These are phyloP conservation scores for Castor canadensis DNA, from an alignment of 2,113 vertebrate species.

Conservation along the genomic window DNA sequence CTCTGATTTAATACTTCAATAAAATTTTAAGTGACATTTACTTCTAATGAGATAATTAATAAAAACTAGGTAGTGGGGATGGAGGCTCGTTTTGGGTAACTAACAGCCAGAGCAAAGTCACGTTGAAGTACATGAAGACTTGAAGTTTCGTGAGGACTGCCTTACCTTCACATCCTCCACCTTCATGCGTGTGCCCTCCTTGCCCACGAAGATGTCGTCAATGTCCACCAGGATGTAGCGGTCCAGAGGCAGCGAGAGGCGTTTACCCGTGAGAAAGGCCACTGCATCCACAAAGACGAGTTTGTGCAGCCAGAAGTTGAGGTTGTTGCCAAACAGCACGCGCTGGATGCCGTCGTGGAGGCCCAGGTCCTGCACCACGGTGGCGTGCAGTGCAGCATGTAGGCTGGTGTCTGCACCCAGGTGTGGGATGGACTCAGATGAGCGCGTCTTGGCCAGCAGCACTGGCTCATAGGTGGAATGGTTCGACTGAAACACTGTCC, in stretches of 20 bases:
- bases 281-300: slow-evolving; percentile 95
- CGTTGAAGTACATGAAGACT: fast-evolving
- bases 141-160: fast-evolving
- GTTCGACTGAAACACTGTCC: slow-evolving; percentile 99
- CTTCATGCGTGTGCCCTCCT: slow-evolving; percentile 98
- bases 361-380: slow-evolving; percentile 97
- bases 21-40: not conserved
- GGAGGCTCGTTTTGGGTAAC: not conserved
- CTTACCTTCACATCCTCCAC: slow-evolving; percentile 96
- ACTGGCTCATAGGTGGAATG: slow-evolving; percentile 97
- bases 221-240: slow-evolving; percentile 97
- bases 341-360: slow-evolving; percentile 97
- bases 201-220: slow-evolving; percentile 98
- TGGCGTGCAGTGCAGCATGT: slow-evolving; percentile 95
- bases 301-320: slow-evolving; percentile 98
- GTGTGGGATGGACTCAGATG: slow-evolving; percentile 91
- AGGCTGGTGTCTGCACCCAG: slow-evolving; percentile 90
- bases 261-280: slow-evolving; percentile 95
- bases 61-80: not conserved
- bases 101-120: not conserved
- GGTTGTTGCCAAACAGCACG: slow-evolving; percentile 97
- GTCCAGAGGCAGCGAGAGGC: slow-evolving; percentile 93
- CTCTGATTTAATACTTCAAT: not conserved
- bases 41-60: not conserved
- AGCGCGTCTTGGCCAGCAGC: slow-evolving; percentile 95